Evolutionary conservation across 1,140 invertebrate genomes (phyloP).

Genomic region (Pararge aegeria): DNA sequence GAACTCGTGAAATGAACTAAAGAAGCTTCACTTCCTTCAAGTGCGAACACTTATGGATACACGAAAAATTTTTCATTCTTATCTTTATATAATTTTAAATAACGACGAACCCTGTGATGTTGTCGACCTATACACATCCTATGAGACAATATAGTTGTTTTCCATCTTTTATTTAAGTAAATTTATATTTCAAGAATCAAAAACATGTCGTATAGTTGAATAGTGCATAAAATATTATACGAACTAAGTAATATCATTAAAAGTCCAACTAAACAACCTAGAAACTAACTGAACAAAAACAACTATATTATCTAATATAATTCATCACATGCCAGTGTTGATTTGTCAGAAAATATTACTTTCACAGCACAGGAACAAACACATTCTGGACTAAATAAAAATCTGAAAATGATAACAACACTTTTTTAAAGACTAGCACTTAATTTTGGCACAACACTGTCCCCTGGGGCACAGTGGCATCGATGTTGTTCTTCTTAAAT

Average conservation of each 20-base stretch:
- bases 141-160: constrained; percentile 36
- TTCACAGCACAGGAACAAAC: constrained; percentile 78
- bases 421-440: constrained; percentile 76
- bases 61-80: constrained; percentile 17
- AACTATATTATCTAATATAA: constrained; percentile 50
- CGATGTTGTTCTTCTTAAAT: constrained; percentile 70
- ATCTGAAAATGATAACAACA: constrained; percentile 79
- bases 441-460: constrained; percentile 78
- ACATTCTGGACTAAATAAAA: constrained; percentile 79
- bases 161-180: neutral
- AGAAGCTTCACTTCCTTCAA: too few relatives aligned
- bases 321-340: constrained; percentile 59
- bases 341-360: constrained; percentile 70
- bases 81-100: constrained; percentile 28
- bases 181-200: constrained; percentile 26
- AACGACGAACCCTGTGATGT: constrained; percentile 41
- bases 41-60: too few relatives aligned
- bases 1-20: too few relatives aligned
- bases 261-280: constrained; percentile 14
- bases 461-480: constrained; percentile 60
- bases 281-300: constrained; percentile 21
- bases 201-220: constrained; percentile 21
- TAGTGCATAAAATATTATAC: constrained; percentile 20
- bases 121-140: constrained; percentile 38
- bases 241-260: constrained; percentile 14